Base-by-base conservation (phyloP, 2,797 vertebrate genomes). In the Gymnoscopelus microlampas region DNA sequence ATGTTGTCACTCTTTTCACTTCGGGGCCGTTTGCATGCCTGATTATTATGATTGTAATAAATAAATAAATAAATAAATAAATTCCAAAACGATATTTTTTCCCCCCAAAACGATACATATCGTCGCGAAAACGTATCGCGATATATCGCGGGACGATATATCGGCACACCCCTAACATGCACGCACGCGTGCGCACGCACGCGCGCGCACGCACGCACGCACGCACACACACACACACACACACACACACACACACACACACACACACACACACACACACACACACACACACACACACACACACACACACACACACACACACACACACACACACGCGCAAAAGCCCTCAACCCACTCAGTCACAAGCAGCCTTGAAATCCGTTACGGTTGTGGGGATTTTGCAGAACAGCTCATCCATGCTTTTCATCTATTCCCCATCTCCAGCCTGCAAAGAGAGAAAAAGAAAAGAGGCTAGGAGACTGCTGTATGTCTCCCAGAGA, bases 351-450 rank as follows among this genome's bases (percentile, higher is more conserved):
- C 26, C 26, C 39, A 51, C 54, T 53, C 56, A 70, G 61, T 53
- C 65, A 26, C 39, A 56, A 49, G 23, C 39, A 51, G 61, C 58
- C 58, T 62, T 71, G 59, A 61, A 69, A 76, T 62, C 68, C 64
- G 53, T 44, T 83, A 56, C 55, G 59, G 55, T 61, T 73, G 48
- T 44, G 54, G 47, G 63, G 67, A 75, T 60, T 58, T 66, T 19
- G 53, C 55, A 73, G 70, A 65, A 19, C n/a, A 75, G 9, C 51
- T 66, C 70, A 76, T 68, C 44, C 51, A 68, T 58, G 48, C 26
- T 50, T 78, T 65, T 75, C 53, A 78, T 63, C 58, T 68, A 53
- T 73, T 74, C 56, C 48, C 50, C 50, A 80, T 70, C 55, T 75
- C 66, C 48, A 72, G 44, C 63, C 66, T 48, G 67, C 51, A 44